A percentile compares a stretch with the other conserved stretches of the same genome.
Conservation (phyloP, 2,888 invertebrate genomes). For the Nemapogon koenigi region DNA sequence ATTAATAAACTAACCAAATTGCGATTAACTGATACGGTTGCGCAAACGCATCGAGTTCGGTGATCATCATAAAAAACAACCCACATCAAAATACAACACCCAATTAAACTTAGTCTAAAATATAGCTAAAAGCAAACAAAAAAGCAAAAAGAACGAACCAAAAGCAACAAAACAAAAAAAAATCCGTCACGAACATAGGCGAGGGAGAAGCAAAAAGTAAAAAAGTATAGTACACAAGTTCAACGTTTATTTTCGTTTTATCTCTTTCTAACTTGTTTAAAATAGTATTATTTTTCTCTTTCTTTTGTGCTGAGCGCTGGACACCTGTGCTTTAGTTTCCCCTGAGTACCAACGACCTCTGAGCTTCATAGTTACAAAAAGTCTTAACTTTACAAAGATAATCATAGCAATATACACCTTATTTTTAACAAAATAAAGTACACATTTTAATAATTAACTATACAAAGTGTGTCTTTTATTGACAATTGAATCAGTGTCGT, state of each 20-base stretch:
- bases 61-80: conserved; percentile 7
- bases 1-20: too few species aligned
- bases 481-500: conserved; percentile 60
- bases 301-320: conserved; percentile 54
- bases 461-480: conserved; percentile 44
- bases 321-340: conserved; percentile 67
- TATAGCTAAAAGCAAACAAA: conserved; percentile 51
- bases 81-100: conserved; percentile 15
- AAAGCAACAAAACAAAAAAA: conserved; percentile 52
- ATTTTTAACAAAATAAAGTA: background rate
- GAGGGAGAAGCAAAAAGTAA: conserved; percentile 54
- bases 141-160: conserved; percentile 54
- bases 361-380: conserved; percentile 29
- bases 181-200: conserved; percentile 64
- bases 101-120: conserved; percentile 35
- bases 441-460: background rate
- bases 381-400: conserved; percentile 27
- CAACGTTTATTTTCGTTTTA: conserved; percentile 63
- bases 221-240: conserved; percentile 52
- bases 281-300: conserved; percentile 30
- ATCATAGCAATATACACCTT: conserved; percentile 18
- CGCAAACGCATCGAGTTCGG: conserved; percentile 13
- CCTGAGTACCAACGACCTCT: conserved; percentile 65
- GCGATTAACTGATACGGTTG: too few species aligned
- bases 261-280: conserved; percentile 31